Conservation (phyloP, 2,888 invertebrate species). For the Byasa hedistus region DNA sequence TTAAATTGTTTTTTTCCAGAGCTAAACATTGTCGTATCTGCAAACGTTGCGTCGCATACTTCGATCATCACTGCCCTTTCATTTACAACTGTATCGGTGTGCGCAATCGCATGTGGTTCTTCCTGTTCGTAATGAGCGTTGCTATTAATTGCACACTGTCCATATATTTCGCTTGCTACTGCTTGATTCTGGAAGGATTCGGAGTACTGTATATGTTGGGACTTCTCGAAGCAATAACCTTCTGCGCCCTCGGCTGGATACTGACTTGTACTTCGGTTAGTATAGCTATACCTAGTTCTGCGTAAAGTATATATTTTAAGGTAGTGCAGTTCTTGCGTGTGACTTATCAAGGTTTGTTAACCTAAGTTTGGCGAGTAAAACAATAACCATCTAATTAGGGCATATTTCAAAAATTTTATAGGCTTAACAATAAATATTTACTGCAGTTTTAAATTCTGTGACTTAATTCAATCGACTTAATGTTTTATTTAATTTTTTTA, state of each 20-base stretch:
- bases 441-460: too few species aligned
- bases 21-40: constrained; percentile 96
- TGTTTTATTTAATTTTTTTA: too few species aligned
- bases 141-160: constrained; percentile 93
- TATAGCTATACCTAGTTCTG: constrained; percentile 36
- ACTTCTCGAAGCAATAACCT: constrained; percentile 89
- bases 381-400: too few species aligned
- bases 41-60: constrained; percentile 92
- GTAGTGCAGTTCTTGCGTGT: too few species aligned
- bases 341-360: too few species aligned
- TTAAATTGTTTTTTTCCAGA: constrained; percentile 41
- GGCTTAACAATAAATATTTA: too few species aligned
- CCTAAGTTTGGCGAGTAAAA: too few species aligned
- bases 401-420: too few species aligned
- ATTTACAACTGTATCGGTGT: constrained; percentile 97
- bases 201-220: constrained; percentile 92
- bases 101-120: constrained; percentile 95
- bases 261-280: constrained; percentile 92
- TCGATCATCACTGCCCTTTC: constrained; percentile 97
- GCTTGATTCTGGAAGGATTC: constrained; percentile 90
- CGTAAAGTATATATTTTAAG: too few species aligned
- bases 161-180: constrained; percentile 92
- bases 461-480: too few species aligned
- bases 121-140: constrained; percentile 91
- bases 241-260: constrained; percentile 92